Conservation (phyloP, 2,888 invertebrate genomes). For the Lasioglossum lativentre region DNA sequence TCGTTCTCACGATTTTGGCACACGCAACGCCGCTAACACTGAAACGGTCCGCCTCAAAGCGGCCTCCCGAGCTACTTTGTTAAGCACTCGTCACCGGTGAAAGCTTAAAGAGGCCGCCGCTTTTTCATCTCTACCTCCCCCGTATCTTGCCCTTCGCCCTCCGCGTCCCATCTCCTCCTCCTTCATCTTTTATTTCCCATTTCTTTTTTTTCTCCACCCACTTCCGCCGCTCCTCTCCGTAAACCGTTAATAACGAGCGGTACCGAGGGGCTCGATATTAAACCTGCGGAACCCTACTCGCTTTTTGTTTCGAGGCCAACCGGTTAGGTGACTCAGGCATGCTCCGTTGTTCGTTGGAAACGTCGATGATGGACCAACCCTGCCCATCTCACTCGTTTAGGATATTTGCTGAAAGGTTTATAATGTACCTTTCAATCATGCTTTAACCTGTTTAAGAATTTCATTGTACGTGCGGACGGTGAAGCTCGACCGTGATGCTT, state of each 20-base stretch:
- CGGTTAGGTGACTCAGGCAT: background rate
- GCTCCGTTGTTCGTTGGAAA: background rate
- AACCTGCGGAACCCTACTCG: constrained; percentile 16
- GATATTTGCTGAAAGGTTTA: background rate
- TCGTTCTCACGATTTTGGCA: constrained; percentile 22
- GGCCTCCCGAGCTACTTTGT: constrained; percentile 37
- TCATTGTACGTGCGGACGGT: background rate
- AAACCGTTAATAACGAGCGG: constrained; percentile 42
- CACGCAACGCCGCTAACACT: constrained; percentile 18
- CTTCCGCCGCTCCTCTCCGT: constrained; percentile 27
- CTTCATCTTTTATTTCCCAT: background rate
- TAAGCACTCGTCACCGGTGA: constrained; percentile 46
- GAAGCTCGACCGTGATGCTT: no score
- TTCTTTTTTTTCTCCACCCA: constrained; percentile 13
- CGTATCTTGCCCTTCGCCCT: background rate
- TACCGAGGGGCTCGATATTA: constrained; percentile 41
- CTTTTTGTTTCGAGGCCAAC: constrained; percentile 16
- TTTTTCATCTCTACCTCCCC: constrained; percentile 39
- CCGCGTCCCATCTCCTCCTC: background rate
- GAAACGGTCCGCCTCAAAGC: constrained; percentile 37
- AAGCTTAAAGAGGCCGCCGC: constrained; percentile 26
- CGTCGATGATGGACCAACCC: background rate
- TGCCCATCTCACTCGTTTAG: background rate
- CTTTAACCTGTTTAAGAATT: background rate
- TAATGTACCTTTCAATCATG: background rate